Base-by-base conservation (phyloP, 2,888 invertebrate species). In the Melanchra persicariae region DNA sequence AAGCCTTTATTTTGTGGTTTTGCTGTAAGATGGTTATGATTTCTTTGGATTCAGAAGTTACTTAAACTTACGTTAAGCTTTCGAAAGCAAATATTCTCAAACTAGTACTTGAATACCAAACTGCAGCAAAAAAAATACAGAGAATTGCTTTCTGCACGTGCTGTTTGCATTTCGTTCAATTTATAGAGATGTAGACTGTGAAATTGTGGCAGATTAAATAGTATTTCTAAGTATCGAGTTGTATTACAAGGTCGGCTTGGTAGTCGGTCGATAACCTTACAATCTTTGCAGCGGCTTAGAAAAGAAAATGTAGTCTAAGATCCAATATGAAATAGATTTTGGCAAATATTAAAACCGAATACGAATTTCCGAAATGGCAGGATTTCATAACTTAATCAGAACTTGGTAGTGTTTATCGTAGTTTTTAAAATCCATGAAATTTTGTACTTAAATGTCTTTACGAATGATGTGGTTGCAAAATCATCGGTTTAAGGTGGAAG, bases 251-350 rank as follows among this genome's bases (percentile, higher is more conserved):
- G 79, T 66, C 79, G 65, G 30, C 17, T 68, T 47, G 64, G 37
- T 43, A 59, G 74, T 64, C 68, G 82, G 82, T 79, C 82, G 65
- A 70, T 70, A 57, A 81, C 81, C 82, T 70, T 51, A 68, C 54
- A 59, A 67, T 68, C 65, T 37, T 19, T 52, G 49, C 15, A 15
- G 49, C 9, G 45, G 34, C 49, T 54, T 57, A 37, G 22, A 68
- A 76, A 67, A 61, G 2, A 63, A 79, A 75, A 61, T 61, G 19
- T 54, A 40, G 52, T 34, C 15, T 45, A 47, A 26, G 22, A 24
- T n/a, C 24, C 15, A 60, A 57, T 70, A 58, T 45, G 24, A 37
- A 72, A 43, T 58, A 17, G 7, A 59, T 12, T 57, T 49, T 54
- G 8, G 30, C 26, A 9, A 4, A 45, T n/a, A 30, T 67, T 40